Base-by-base conservation (phyloP, 35 echinoderm and acorn worm genomes). In the Lytechinus pictus region DNA sequence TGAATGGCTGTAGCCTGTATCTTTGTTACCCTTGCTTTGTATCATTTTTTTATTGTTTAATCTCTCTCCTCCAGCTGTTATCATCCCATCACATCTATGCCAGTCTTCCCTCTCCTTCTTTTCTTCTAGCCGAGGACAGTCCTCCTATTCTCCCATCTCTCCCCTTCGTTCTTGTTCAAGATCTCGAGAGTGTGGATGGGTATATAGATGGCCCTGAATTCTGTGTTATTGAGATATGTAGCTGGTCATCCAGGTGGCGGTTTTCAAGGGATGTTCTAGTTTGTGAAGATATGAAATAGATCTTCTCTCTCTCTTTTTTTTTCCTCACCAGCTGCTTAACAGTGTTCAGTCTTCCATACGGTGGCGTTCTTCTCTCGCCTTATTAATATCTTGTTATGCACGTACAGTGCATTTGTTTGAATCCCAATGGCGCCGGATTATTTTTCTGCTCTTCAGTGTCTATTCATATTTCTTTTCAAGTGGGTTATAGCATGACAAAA, bases 1-100 rank as follows among this genome's bases (percentile, higher is more conserved):
- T 93, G 92, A 93, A 54, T 93, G 53, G 92, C 92, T 57, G 92
- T 57, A 54, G 54, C 14, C 52, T 93, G 53, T 93, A 57, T 55
- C 92, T 90, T 90, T 90, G 88, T 90, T 93, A 93, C 29, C 28
- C 92, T 93, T 93, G 92, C 92, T 93, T 93, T 93, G 92, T 93
- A 57, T 54, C 52, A 57, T 57, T 54, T 93, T 54, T 93, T 55
- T 93, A 93, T 93, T 93, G 92, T 93, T 93, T 93, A 93, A 93
- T 93, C 92, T 57, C 92, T 16, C 91, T 8, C 52, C 91, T 8
- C 28, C 92, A 93, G 92, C 92, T 93, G 92, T 93, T 93, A 57
- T 54, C 52, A 24, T 93, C 92, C 52, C 92, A 93, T 93, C 92
- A 93, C 52, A 27, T 93, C 92, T 54, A 8, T 55, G 53, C 27